phyloP scores from a whole-genome alignment of 2,113 vertebrate species.

The Oostethus manadensis region DNA sequence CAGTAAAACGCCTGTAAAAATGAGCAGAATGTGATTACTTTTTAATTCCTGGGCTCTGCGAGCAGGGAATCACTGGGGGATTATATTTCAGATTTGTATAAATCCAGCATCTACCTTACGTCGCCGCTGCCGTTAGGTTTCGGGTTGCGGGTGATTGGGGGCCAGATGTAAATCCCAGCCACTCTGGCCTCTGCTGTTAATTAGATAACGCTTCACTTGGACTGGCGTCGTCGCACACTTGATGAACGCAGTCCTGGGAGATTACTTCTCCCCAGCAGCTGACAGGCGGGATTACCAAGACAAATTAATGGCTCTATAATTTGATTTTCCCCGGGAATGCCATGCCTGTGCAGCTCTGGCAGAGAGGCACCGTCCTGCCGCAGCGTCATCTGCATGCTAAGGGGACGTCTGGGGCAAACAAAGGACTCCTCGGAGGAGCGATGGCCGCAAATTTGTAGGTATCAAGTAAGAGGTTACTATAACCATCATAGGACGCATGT shows the following conservation, averaged over 20 bases:
- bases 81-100: constrained; percentile 20
- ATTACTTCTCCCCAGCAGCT: constrained; percentile 67
- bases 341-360: constrained; percentile 66
- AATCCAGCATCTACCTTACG: background rate
- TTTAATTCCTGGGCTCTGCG: constrained; percentile 1
- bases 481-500: too few relatives aligned
- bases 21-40: constrained; percentile 8
- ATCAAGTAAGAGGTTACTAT: too few relatives aligned
- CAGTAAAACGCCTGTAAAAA: constrained; percentile 1
- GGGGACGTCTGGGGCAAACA: constrained; percentile 35
- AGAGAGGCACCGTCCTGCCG: constrained; percentile 52
- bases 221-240: constrained; percentile 66
- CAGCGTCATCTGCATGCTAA: constrained; percentile 69
- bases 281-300: constrained; percentile 76
- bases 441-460: too few relatives aligned
- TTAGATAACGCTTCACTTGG: constrained; percentile 69
- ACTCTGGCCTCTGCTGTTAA: constrained; percentile 54
- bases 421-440: constrained; percentile 12
- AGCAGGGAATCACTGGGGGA: background rate
- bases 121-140: constrained; percentile 11
- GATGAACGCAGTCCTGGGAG: constrained; percentile 72
- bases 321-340: constrained; percentile 73
- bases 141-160: constrained; percentile 36
- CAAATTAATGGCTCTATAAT: constrained; percentile 81
- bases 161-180: constrained; percentile 40